Evolutionary conservation across 2,113 vertebrate genomes (phyloP).

Genomic region (Plecotus auritus): DNA sequence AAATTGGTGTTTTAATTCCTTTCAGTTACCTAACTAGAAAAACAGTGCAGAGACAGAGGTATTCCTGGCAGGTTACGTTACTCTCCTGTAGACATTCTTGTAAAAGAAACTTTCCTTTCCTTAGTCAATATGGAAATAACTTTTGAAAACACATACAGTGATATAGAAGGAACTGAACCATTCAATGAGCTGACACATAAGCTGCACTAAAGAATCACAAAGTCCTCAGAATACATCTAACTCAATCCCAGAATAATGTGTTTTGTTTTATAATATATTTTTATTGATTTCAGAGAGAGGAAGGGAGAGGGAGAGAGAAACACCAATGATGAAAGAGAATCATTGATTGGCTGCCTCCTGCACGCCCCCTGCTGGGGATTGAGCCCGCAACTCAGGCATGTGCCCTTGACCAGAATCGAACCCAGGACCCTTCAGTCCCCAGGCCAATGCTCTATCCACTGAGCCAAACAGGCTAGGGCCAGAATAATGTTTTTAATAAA

Average conservation of each 20-base stretch:
- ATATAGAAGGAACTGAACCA: neutral
- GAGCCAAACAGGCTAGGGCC: too few species aligned
- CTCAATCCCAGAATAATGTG: conserved; percentile 18
- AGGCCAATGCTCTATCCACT: too few species aligned
- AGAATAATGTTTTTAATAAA: conserved; percentile 18
- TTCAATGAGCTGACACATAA: neutral
- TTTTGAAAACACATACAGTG: neutral
- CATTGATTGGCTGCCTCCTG: too few species aligned
- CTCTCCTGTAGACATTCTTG: neutral
- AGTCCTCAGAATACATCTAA: conserved; percentile 39
- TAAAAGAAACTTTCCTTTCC: neutral
- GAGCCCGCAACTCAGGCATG: too few species aligned
- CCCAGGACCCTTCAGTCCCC: too few species aligned
- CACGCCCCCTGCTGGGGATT: too few species aligned
- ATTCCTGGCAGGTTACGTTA: neutral
- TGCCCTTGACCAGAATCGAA: too few species aligned
- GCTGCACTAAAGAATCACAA: neutral
- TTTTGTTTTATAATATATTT: too few species aligned
- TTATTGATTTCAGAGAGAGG: too few species aligned
- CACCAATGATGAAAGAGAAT: too few species aligned
- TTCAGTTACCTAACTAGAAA: conserved; percentile 40
- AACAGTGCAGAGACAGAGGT: neutral
- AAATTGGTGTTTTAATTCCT: conserved; percentile 31
- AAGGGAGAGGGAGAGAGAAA: too few species aligned
- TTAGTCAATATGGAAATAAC: conserved; percentile 19